Percentiles rank a stretch among this genome's conserved stretches.
Evolutionary conservation across 2,113 vertebrate species (phyloP).

Genomic region (Erythrocercus mccallii): DNA sequence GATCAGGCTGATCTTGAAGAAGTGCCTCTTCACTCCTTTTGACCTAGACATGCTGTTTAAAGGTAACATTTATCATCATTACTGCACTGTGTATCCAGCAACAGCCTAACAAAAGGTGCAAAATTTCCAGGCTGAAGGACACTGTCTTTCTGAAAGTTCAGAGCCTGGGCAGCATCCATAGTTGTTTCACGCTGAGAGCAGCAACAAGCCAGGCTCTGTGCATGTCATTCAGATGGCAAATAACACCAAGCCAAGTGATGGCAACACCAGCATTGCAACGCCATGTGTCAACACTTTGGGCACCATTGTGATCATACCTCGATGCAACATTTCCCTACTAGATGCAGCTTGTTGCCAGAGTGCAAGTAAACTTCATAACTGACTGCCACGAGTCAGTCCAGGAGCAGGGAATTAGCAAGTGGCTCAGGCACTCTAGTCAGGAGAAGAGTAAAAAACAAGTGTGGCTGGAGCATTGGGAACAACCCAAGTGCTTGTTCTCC

Average conservation of each 20-base stretch:
- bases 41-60: conserved; percentile 12
- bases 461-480: conserved; percentile 9
- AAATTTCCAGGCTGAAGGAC: not conserved
- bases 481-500: not conserved
- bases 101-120: not conserved
- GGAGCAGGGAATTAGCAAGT: conserved; percentile 22
- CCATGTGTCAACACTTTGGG: conserved; percentile 74
- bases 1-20: conserved; percentile 15
- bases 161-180: not conserved
- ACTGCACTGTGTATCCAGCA: not conserved
- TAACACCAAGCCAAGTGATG: conserved; percentile 38
- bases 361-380: conserved; percentile 50
- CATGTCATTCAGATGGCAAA: not conserved
- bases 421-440: conserved; percentile 37
- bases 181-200: not conserved
- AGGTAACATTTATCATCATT: not conserved
- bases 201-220: not conserved
- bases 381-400: not conserved
- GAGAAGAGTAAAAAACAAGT: conserved; percentile 46
- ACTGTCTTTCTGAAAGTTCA: conserved; percentile 1
- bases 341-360: conserved; percentile 52
- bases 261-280: conserved; percentile 67
- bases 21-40: conserved; percentile 22
- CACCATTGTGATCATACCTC: conserved; percentile 68
- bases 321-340: conserved; percentile 57